Evolutionary conservation across 2,113 vertebrate species (phyloP), one percentile per base, ranked within the genome.

Genomic region (Alethe diademata): DNA sequence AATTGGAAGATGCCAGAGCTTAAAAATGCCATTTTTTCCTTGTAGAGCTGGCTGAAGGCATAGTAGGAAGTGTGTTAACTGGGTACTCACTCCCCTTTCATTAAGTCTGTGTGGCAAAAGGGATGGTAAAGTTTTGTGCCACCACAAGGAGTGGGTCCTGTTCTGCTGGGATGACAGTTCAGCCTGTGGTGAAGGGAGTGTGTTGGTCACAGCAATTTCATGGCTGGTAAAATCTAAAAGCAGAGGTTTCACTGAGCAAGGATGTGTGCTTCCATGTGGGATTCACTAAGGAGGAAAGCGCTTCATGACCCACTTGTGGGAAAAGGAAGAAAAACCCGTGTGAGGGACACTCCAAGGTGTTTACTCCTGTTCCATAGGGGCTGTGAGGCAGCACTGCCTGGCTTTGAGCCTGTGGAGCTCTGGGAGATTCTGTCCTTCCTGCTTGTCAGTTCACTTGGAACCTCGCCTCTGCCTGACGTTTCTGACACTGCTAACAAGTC

Each of bases 351-450:
- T 79, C 8, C 20, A 17, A 12, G 53, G 66, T 31, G 78, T 67
- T 71, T 25, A 38, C 60, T 47, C 2, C 23, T 53, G 69, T 40
- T 35, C 0, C 2, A 0, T 0, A 1, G 35, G 56, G 45, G 31
- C 57, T 25, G 65, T 14, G 51, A 12, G 9, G 4, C 15, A 9
- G 72, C 1, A 1, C 38, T 86, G 67, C 53, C 38, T 8, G 74
- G 45, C 60, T 48, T 28, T 4, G 67, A 19, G 47, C 2, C 11
- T 42, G 11, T 4, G 36, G 11, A 47, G 43, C 7, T 36, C 54
- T 38, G 67, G 33, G 38, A 12, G 4, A 1, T 42, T 28, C 5
- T 57, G 31, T n/a, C 60, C 60, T 33, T 70, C 15, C 74, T 70
- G 61, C 66, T 23, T 31, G 2, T 12, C 48, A 14, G 0, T 8